Evolutionary conservation across 1,140 invertebrate genomes (phyloP).

Genomic region (Mycetomoellerius zeteki): DNA sequence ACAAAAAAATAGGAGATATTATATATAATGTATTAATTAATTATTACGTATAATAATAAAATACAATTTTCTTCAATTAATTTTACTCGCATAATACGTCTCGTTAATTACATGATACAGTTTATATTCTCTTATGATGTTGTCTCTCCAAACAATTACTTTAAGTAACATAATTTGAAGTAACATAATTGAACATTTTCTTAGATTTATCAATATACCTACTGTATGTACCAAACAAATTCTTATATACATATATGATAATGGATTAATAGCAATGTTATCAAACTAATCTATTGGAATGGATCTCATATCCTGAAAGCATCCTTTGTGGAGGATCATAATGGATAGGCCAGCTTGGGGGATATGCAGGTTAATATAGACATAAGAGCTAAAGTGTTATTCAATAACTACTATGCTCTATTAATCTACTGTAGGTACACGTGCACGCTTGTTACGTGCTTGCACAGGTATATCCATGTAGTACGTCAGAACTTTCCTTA

Average conservation of each 20-base stretch:
- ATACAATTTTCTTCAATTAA: conserved; percentile 3
- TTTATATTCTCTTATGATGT: background rate
- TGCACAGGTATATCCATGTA: background rate
- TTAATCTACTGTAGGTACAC: background rate
- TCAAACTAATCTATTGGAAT: conserved; percentile 10
- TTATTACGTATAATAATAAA: background rate
- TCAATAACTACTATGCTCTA: conserved; percentile 1
- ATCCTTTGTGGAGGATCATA: background rate
- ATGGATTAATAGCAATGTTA: conserved; percentile 6
- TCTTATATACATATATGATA: background rate
- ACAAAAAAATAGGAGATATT: background rate
- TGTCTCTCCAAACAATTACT: background rate
- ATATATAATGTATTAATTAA: too few species aligned
- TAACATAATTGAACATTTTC: conserved; percentile 12
- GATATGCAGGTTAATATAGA: conserved; percentile 24
- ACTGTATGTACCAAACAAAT: background rate
- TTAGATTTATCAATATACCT: background rate
- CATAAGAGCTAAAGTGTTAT: conserved; percentile 29
- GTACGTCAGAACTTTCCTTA: background rate
- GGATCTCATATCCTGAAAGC: background rate
- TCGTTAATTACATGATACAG: background rate
- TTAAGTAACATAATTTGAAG: conserved; percentile 9
- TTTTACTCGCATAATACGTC: background rate
- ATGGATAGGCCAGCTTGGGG: background rate
- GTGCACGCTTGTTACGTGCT: background rate